These are phyloP conservation scores for Apeira syringaria DNA, from an alignment of 2,888 invertebrate genomes.

Conservation along the genomic window DNA sequence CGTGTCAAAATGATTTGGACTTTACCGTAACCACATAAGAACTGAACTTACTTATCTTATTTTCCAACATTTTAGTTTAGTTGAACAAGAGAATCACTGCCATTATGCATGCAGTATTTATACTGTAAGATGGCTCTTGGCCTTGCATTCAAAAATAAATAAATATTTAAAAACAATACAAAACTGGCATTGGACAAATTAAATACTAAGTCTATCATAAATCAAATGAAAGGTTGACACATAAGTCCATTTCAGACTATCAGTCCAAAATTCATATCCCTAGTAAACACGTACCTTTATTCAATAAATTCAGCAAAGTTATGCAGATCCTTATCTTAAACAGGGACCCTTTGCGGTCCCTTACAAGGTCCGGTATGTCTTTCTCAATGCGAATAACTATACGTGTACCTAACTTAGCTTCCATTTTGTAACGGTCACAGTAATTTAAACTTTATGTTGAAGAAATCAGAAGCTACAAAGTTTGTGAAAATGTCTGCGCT, in stretches of 20 bases:
- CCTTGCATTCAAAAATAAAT: no score
- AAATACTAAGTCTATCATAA: no score
- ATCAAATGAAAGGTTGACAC: no score
- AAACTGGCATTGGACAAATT: no score
- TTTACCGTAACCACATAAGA: no score
- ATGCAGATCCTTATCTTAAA: constrained; percentile 56
- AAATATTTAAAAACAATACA: no score
- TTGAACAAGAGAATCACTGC: no score
- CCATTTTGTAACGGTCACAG: neutral
- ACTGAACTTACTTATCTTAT: no score
- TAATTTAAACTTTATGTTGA: constrained; percentile 1
- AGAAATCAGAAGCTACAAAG: neutral
- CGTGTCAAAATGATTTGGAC: no score
- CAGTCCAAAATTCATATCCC: constrained; percentile 8
- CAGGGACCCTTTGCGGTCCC: constrained; percentile 57
- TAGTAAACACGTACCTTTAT: constrained; percentile 15
- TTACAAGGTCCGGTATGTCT: constrained; percentile 58
- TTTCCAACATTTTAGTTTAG: no score
- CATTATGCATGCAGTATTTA: no score
- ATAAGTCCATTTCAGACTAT: constrained; percentile 26
- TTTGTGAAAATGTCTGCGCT: neutral
- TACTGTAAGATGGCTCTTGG: no score
- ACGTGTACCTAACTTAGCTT: constrained; percentile 15
- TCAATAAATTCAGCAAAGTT: constrained; percentile 41
- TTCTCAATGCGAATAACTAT: constrained; percentile 51